Percentiles rank a stretch among this genome's conserved stretches.
Conservation (phyloP, 2,113 vertebrate genomes). For the Echinops telfairi region DNA sequence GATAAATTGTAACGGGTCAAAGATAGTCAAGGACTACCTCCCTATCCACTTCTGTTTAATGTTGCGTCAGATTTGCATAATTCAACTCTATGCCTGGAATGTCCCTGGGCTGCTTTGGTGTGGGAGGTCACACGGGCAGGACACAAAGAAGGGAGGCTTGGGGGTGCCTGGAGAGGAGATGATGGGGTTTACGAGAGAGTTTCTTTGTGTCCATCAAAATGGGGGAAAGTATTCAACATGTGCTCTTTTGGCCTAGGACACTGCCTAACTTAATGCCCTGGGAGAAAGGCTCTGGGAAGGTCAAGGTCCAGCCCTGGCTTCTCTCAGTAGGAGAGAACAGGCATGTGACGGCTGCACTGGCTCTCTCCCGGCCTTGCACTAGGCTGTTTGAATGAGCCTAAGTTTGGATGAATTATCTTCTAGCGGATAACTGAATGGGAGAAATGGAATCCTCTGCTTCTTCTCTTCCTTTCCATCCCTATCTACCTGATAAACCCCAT, state of each 20-base stretch:
- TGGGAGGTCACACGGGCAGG: fast-evolving
- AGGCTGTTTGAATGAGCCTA: constrained; percentile 56
- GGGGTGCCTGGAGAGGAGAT: fast-evolving
- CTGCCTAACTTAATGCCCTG: constrained; percentile 80
- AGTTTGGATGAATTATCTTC: constrained; percentile 47
- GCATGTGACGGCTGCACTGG: constrained; percentile 43
- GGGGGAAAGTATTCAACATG: constrained; percentile 26
- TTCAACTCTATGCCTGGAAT: neutral
- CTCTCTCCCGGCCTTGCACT: constrained; percentile 66
- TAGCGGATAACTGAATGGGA: constrained; percentile 43
- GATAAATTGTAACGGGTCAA: constrained; percentile 73
- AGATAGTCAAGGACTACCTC: constrained; percentile 5
- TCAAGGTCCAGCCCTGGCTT: constrained; percentile 67
- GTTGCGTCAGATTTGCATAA: fast-evolving
- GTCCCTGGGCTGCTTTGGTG: neutral
- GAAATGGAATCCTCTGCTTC: neutral
- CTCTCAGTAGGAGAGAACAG: neutral
- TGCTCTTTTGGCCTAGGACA: constrained; percentile 88
- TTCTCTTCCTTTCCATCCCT: neutral
- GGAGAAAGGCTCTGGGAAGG: constrained; percentile 84
- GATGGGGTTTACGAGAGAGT: fast-evolving
- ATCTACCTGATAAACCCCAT: neutral
- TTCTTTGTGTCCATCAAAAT: neutral
- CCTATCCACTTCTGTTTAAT: neutral
- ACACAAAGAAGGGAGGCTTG: neutral